Evolutionary conservation across 2,113 vertebrate species (phyloP).

Genomic region (Lampris megalopsis): DNA sequence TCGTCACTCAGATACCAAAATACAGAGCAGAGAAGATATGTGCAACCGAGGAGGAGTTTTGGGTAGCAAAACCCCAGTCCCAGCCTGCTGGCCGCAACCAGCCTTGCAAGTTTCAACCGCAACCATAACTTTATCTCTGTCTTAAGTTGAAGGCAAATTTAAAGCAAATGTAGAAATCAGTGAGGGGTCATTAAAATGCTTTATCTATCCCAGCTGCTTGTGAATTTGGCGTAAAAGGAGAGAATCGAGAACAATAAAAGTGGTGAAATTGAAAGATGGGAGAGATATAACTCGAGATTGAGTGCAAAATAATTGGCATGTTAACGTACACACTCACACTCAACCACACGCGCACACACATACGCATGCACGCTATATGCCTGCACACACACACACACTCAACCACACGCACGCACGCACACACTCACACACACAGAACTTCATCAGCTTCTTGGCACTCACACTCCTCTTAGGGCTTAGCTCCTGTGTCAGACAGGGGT

Average conservation of each 20-base stretch:
- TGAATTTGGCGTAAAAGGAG: slow-evolving; percentile 58
- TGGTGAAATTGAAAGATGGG: slow-evolving; percentile 71
- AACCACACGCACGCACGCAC: background rate
- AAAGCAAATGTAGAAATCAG: slow-evolving; percentile 60
- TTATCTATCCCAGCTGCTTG: slow-evolving; percentile 65
- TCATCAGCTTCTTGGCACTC: slow-evolving; percentile 28
- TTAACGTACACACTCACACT: slow-evolving; percentile 26
- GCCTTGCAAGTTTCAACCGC: slow-evolving; percentile 50
- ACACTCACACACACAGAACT: slow-evolving; percentile 19
- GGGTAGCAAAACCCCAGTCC: slow-evolving; percentile 30
- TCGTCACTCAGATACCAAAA: slow-evolving; percentile 8
- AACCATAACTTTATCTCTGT: slow-evolving; percentile 47
- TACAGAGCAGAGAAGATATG: background rate
- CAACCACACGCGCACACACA: slow-evolving; percentile 28
- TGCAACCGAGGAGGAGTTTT: slow-evolving; percentile 13
- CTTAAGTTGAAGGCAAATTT: slow-evolving; percentile 49
- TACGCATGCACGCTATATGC: no score
- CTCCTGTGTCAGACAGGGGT: slow-evolving; percentile 66
- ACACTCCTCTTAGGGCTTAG: slow-evolving; percentile 9
- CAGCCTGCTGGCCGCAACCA: slow-evolving; percentile 41
- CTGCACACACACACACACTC: background rate
- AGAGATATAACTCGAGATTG: slow-evolving; percentile 59
- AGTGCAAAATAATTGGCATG: slow-evolving; percentile 56
- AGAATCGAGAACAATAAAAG: slow-evolving; percentile 59
- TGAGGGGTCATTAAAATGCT: slow-evolving; percentile 63